Conservation (phyloP, 2,888 invertebrate species). For the Cheilosia urbana region DNA sequence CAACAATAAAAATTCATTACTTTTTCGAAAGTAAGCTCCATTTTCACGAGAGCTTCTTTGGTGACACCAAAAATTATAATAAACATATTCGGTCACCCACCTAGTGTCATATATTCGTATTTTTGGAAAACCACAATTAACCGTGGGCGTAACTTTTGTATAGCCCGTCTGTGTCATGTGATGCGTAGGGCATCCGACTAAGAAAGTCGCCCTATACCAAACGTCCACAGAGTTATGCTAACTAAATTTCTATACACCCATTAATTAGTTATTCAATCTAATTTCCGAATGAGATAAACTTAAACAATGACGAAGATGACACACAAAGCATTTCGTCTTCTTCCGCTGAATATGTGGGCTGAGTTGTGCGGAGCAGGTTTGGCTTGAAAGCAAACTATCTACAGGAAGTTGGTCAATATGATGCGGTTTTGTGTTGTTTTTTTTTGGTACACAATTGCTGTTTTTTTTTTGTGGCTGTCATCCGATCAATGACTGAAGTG, state of each 20-base stretch:
- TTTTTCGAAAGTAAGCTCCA: conserved; percentile 58
- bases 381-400: conserved; percentile 23
- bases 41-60: conserved; percentile 51
- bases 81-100: conserved; percentile 59
- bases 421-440: conserved; percentile 59
- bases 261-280: conserved; percentile 65
- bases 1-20: conserved; percentile 24
- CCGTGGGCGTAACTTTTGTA: conserved; percentile 63
- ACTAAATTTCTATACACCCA: conserved; percentile 57
- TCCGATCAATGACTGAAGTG: conserved; percentile 45
- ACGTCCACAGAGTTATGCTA: conserved; percentile 55
- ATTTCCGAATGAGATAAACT: conserved; percentile 70
- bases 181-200: conserved; percentile 46
- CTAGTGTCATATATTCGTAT: conserved; percentile 29
- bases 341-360: conserved; percentile 62
- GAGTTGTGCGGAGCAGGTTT: conserved; percentile 45
- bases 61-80: conserved; percentile 60
- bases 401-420: conserved; percentile 75
- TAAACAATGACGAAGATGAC: conserved; percentile 71
- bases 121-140: conserved; percentile 39
- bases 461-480: conserved; percentile 9
- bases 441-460: conserved; percentile 38
- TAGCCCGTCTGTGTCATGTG: not conserved
- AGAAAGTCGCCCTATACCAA: conserved; percentile 45
- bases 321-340: conserved; percentile 34